phyloP scores from a whole-genome alignment of 2,113 vertebrate genomes.

The Pseudonaja textilis region DNA sequence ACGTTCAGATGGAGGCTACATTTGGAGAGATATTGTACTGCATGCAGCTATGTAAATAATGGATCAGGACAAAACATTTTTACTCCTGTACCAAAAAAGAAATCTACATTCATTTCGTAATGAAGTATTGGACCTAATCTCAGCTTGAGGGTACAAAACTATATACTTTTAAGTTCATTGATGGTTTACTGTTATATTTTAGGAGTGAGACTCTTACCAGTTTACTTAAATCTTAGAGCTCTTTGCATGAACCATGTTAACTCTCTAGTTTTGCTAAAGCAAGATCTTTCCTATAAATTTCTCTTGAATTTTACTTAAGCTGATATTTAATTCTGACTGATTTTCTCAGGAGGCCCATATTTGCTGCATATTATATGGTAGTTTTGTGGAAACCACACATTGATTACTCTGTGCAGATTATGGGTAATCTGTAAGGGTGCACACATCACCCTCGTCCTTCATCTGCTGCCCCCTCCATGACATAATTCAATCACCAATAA shows the following conservation, averaged over 20 bases:
- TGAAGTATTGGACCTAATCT: background rate
- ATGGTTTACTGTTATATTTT: background rate
- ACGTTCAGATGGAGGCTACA: background rate
- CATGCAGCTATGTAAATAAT: background rate
- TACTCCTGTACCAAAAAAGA: background rate
- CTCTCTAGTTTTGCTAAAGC: background rate
- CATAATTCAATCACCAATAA: background rate
- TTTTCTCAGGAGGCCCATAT: background rate
- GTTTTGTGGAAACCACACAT: background rate
- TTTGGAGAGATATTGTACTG: background rate
- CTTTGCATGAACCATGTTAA: background rate
- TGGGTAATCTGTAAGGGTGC: background rate
- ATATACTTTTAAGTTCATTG: background rate
- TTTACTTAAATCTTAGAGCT: background rate
- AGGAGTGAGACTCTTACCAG: background rate
- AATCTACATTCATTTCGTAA: background rate
- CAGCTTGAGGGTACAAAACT: background rate
- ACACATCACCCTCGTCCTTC: background rate
- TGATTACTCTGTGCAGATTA: background rate
- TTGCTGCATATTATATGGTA: background rate
- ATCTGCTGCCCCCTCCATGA: background rate
- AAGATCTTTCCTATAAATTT: background rate
- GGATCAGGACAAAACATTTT: background rate
- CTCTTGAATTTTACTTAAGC: background rate
- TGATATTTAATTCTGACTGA: background rate